These are phyloP conservation scores for Drosophila serrata DNA, from an alignment of 1,140 invertebrate species.

Conservation along the genomic window DNA sequence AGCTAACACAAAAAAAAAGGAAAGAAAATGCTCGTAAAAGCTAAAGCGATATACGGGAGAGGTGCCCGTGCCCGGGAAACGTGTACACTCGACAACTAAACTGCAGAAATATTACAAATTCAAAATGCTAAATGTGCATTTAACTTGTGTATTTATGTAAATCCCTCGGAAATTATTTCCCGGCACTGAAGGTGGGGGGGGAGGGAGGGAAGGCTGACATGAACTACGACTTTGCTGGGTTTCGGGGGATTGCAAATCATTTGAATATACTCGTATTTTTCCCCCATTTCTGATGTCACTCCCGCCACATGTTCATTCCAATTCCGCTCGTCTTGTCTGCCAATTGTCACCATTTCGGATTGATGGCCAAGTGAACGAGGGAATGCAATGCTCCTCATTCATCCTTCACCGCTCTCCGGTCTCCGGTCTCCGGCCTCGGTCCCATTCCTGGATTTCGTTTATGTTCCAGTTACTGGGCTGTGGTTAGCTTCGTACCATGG, in stretches of 20 bases:
- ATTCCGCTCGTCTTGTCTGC: slow-evolving; percentile 51
- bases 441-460: slow-evolving; percentile 14
- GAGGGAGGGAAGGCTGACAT: slow-evolving; percentile 35
- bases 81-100: slow-evolving; percentile 66
- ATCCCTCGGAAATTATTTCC: slow-evolving; percentile 80
- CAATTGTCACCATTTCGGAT: slow-evolving; percentile 78
- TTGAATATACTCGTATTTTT: slow-evolving; percentile 63
- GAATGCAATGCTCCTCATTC: slow-evolving; percentile 14
- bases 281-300: slow-evolving; percentile 37
- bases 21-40: slow-evolving; percentile 21
- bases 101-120: slow-evolving; percentile 82
- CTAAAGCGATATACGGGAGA: slow-evolving; percentile 24
- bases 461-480: slow-evolving; percentile 28
- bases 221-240: slow-evolving; percentile 11
- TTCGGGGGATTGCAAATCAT: slow-evolving; percentile 62
- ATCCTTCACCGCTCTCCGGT: neutral
- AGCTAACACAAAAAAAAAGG: slow-evolving; percentile 52
- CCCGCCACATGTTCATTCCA: slow-evolving; percentile 43
- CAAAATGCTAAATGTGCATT: slow-evolving; percentile 85
- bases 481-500: slow-evolving; percentile 9
- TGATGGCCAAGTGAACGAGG: slow-evolving; percentile 54
- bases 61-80: slow-evolving; percentile 5
- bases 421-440: slow-evolving; percentile 1
- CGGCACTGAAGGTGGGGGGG: too few relatives aligned
- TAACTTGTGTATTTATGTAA: slow-evolving; percentile 85